phyloP scores from a whole-genome alignment of 2,888 invertebrate genomes.

The Mylabris sibirica region DNA sequence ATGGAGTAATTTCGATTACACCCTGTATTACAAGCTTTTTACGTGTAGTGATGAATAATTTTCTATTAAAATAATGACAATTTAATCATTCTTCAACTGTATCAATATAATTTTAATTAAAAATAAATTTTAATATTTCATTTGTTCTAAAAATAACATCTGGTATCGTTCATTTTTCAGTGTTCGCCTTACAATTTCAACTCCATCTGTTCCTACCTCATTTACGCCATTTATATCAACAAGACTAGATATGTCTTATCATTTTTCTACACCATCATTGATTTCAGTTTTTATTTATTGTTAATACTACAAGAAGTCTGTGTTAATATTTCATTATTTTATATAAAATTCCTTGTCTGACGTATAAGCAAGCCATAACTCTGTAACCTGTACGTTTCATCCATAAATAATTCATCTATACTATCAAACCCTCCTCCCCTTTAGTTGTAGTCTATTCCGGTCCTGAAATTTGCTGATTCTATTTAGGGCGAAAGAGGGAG shows the following conservation, averaged over 20 bases:
- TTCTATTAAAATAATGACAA: neutral
- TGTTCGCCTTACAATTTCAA: constrained; percentile 25
- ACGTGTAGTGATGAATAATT: neutral
- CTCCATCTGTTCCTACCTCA: constrained; percentile 21
- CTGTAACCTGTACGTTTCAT: constrained; percentile 39
- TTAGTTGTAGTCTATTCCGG: constrained; percentile 34
- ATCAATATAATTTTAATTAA: constrained; percentile 3
- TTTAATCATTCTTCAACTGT: neutral
- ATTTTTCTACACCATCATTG: neutral
- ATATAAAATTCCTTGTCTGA: constrained; percentile 37
- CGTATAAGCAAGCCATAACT: constrained; percentile 42
- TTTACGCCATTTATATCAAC: constrained; percentile 27
- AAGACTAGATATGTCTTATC: neutral
- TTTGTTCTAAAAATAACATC: neutral
- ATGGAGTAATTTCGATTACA: too few relatives aligned
- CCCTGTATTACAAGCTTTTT: too few relatives aligned
- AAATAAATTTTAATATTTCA: neutral
- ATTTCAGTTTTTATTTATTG: neutral
- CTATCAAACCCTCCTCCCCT: constrained; percentile 33
- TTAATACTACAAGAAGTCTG: neutral
- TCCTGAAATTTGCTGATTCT: constrained; percentile 45
- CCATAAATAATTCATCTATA: constrained; percentile 44
- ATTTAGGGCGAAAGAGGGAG: constrained; percentile 28
- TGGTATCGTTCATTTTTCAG: constrained; percentile 2
- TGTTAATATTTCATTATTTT: constrained; percentile 43